A percentile compares a stretch with the other conserved stretches of the same genome.
These are phyloP conservation scores for Odontesthes bonariensis DNA, from an alignment of 2,113 vertebrate species.

Conservation along the genomic window DNA sequence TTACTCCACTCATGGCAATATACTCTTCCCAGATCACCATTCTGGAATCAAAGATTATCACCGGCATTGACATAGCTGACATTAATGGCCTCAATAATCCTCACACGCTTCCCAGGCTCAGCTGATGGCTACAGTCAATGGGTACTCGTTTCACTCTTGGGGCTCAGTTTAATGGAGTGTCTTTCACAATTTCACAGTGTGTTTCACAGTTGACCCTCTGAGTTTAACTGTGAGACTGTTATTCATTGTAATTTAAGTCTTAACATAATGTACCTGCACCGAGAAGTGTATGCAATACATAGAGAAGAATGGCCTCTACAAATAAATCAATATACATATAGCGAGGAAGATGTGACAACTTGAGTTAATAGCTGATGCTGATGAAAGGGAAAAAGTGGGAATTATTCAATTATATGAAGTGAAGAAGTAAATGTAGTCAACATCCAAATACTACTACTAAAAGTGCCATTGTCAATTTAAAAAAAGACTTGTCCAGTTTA, in stretches of 20 bases:
- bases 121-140: background rate
- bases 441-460: too few relatives aligned
- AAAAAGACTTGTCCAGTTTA: too few relatives aligned
- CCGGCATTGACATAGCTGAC: constrained; percentile 2
- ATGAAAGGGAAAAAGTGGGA: too few relatives aligned
- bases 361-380: too few relatives aligned
- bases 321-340: too few relatives aligned
- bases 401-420: too few relatives aligned
- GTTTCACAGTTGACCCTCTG: background rate
- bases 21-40: background rate
- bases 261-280: background rate
- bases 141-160: background rate
- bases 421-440: too few relatives aligned
- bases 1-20: background rate
- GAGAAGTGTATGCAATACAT: background rate
- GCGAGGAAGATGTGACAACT: too few relatives aligned
- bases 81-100: constrained; percentile 1
- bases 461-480: too few relatives aligned
- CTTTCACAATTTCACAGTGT: background rate
- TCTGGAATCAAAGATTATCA: constrained; percentile 21
- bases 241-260: background rate
- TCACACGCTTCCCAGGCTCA: background rate
- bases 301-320: background rate
- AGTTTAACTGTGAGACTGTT: background rate
- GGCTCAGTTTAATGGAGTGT: background rate